A percentile compares a stretch with the other conserved stretches of the same genome.
These are phyloP conservation scores for Cryptocephalus moraei DNA, from an alignment of 2,888 invertebrate genomes.

Conservation along the genomic window DNA sequence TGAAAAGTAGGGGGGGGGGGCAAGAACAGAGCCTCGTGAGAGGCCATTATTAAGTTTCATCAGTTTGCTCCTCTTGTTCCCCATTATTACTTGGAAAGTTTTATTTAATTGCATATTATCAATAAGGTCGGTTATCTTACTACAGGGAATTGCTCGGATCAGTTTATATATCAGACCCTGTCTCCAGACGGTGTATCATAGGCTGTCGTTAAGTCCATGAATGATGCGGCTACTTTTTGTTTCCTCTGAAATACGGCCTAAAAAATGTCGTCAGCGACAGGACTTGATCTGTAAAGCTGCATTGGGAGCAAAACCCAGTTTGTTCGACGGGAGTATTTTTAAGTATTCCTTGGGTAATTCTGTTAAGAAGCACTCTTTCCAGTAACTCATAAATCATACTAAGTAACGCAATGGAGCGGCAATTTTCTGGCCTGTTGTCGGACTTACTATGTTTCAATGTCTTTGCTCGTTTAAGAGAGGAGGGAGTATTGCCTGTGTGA, in stretches of 20 bases:
- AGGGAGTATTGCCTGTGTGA: constrained; percentile 1
- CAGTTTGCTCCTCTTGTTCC: no score
- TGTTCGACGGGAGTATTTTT: background rate
- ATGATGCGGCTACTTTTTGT: background rate
- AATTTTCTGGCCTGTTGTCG: background rate
- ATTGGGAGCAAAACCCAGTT: background rate
- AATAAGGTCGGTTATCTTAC: no score
- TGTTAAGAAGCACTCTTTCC: background rate
- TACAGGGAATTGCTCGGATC: constrained; percentile 4
- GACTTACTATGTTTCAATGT: no score
- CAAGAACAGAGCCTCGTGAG: constrained; percentile 3
- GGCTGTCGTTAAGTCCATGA: background rate
- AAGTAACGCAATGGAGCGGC: constrained; percentile 1
- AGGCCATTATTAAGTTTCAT: constrained; percentile 5
- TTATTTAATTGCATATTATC: no score
- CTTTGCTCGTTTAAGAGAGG: constrained; percentile 1
- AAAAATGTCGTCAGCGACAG: background rate
- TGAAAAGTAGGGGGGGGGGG: constrained; percentile 7
- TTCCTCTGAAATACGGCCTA: background rate
- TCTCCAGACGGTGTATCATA: background rate
- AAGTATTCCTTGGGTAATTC: background rate
- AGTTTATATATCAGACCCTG: constrained; percentile 1
- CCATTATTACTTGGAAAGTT: no score
- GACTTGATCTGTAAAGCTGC: no score
- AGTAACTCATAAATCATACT: background rate